phyloP scores from a whole-genome alignment of 1,140 invertebrate species.

The Papilio xuthus region DNA sequence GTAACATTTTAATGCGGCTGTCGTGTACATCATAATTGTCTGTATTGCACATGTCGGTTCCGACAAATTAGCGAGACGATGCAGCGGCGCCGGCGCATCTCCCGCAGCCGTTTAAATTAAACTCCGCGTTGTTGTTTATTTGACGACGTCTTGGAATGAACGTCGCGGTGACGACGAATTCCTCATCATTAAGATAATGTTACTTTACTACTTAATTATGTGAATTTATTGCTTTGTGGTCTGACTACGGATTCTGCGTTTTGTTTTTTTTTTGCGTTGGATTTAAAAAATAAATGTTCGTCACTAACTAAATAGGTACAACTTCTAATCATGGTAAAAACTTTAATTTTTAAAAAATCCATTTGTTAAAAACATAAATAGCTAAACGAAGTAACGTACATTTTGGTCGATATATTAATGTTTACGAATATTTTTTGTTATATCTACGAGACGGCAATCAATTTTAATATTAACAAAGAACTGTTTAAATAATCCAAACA shows the following conservation, averaged over 20 bases:
- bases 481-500: not conserved
- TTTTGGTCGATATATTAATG: no score
- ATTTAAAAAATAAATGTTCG: no score
- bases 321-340: no score
- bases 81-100: constrained; percentile 15
- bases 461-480: not conserved
- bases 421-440: no score
- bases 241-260: no score
- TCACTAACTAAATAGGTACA: no score
- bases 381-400: no score
- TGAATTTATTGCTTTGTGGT: not conserved
- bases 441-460: no score
- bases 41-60: constrained; percentile 22
- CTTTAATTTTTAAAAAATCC: no score
- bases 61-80: constrained; percentile 25
- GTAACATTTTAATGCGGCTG: constrained; percentile 10
- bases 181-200: constrained; percentile 54
- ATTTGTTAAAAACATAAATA: no score
- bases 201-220: constrained; percentile 42
- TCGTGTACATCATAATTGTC: constrained; percentile 7
- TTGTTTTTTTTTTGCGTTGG: no score
- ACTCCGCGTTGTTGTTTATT: constrained; percentile 4
- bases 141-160: constrained; percentile 19
- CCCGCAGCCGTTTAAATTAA: constrained; percentile 15
- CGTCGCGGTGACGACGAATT: constrained; percentile 29